Evolutionary conservation across 2,888 invertebrate species (phyloP), one percentile per base, ranked within the genome.

Genomic region (Panorpa germanica): DNA sequence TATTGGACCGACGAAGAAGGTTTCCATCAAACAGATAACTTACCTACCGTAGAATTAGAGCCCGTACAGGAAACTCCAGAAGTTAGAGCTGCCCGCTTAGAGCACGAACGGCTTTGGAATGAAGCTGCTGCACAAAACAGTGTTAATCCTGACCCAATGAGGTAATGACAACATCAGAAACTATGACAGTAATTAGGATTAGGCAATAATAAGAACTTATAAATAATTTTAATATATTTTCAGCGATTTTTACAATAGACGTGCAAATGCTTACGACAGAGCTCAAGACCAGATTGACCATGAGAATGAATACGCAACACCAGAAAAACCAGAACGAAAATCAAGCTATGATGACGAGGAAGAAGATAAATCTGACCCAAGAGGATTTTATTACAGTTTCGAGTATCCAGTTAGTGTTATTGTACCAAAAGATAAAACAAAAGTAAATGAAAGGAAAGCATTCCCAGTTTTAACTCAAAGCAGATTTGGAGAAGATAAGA

Each of bases 11-110:
- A 76, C 45, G 64, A 66, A 38, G 59, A 64, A 38, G 80, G 78
- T n/a, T 78, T 78, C 59, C 77, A 78, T 52, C 76, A 77, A 37
- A 66, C 71, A 34, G 77, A 77, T 44, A 76, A 78, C 46, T 53
- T 72, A 3, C 71, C 73, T 9, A 65, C 67, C 41, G 59, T 65
- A 28, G 58, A 59, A 28, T 64, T 70, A 30, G 53, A 61, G 45
- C 71, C 67, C 1, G 63, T 65, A 8, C 64, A 69, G 37, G 77
- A 77, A 45, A 68, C 70, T 0, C 70, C 71, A 1, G 77, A 68
- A 36, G 76, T 80, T 4, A 59, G 62, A 34, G 68, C 63, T 10
- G 78, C 76, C 18, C 66, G 74, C 37, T 61, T 70, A 28, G 71
- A 69, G 31, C 72, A 72, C 47, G 66, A 70, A 45, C 61, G 62